These are phyloP conservation scores for Prietella phreatophila DNA, from an alignment of 2,113 vertebrate genomes.

Conservation along the genomic window DNA sequence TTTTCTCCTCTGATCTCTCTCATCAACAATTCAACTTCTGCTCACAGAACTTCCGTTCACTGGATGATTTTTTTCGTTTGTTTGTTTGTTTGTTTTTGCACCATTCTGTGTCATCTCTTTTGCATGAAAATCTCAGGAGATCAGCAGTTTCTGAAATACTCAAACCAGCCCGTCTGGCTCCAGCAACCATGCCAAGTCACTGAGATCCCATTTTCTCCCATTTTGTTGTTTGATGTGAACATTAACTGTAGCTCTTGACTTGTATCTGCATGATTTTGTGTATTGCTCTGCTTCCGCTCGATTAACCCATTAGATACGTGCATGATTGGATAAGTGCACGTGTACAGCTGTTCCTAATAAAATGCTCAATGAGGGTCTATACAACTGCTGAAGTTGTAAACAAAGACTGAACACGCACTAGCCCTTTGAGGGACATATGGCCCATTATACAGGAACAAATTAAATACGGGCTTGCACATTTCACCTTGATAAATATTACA, in stretches of 20 bases:
- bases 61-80: neutral
- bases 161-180: neutral
- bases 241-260: neutral
- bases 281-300: neutral
- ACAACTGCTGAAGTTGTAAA: neutral
- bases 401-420: neutral
- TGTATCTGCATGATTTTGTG: neutral
- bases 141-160: constrained; percentile 10
- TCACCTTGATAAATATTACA: neutral
- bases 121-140: constrained; percentile 15
- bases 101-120: neutral
- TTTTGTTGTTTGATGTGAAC: neutral
- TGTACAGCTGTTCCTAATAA: neutral
- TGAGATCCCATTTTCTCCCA: constrained; percentile 2
- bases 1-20: neutral
- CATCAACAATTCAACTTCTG: neutral
- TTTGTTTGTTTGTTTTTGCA: neutral
- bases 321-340: neutral
- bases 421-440: neutral
- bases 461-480: neutral
- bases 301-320: neutral
- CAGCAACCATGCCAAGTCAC: neutral
- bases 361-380: neutral
- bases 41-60: neutral
- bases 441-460: neutral